These are phyloP conservation scores for Trachops cirrhosus DNA, from an alignment of 2,797 vertebrate species.

Conservation along the genomic window DNA sequence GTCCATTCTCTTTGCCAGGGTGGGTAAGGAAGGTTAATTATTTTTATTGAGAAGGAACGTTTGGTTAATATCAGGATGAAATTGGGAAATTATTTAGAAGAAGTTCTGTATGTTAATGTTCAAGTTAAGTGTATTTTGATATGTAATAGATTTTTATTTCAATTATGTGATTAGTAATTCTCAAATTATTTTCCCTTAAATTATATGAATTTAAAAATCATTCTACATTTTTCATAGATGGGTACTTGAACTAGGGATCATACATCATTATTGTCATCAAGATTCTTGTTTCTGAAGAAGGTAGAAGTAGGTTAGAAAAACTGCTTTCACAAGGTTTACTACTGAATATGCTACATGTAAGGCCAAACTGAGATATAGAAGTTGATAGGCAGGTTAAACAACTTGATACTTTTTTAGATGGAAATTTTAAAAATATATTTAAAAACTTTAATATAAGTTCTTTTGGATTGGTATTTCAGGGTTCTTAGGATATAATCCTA, in stretches of 20 bases:
- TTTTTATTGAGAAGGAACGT: background rate
- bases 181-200: background rate
- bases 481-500: too few species aligned
- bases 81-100: background rate
- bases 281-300: background rate
- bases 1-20: background rate
- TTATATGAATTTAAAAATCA: background rate
- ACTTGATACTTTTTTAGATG: background rate
- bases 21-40: background rate
- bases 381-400: background rate
- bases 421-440: background rate
- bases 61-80: background rate
- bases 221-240: background rate
- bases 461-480: too few species aligned
- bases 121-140: background rate
- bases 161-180: background rate
- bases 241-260: background rate
- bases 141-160: background rate
- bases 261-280: background rate
- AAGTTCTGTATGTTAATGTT: background rate
- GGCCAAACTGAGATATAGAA: background rate
- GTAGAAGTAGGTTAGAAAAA: background rate
- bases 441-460: background rate
- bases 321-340: background rate
- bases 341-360: background rate